Percentiles rank a stretch among this genome's conserved stretches.
Evolutionary conservation across 2,113 vertebrate genomes (phyloP).

Genomic region (Octodon degus): DNA sequence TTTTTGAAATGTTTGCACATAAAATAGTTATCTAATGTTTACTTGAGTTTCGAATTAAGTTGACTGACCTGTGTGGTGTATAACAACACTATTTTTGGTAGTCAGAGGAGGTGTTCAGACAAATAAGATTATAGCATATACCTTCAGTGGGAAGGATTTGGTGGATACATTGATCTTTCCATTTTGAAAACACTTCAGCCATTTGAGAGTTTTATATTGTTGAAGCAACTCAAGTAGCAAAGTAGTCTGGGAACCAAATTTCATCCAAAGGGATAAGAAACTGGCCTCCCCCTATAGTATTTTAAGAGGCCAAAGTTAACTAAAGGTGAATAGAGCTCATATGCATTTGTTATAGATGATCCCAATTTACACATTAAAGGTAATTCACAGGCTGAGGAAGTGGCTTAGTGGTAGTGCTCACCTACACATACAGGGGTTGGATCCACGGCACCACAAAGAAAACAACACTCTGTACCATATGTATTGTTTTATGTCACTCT

Average conservation of each 20-base stretch:
- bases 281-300: not conserved
- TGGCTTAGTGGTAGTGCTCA: not conserved
- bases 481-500: too few species aligned
- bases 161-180: not conserved
- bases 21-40: not conserved
- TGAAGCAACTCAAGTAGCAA: conserved; percentile 48
- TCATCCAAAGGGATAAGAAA: conserved; percentile 32
- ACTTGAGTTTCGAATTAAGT: conserved; percentile 51
- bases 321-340: not conserved
- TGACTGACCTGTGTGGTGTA: not conserved
- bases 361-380: not conserved
- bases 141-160: not conserved
- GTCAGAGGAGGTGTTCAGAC: not conserved
- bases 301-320: conserved; percentile 28
- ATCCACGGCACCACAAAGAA: not conserved
- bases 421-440: not conserved
- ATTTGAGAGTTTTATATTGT: conserved; percentile 36
- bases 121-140: not conserved
- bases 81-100: not conserved
- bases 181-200: not conserved
- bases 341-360: not conserved
- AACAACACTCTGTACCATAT: not conserved
- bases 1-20: conserved; percentile 12
- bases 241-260: conserved; percentile 51
- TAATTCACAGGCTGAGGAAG: not conserved